These are phyloP conservation scores for Ambastaia sidthimunki DNA, from an alignment of 2,797 vertebrate species.

Conservation along the genomic window DNA sequence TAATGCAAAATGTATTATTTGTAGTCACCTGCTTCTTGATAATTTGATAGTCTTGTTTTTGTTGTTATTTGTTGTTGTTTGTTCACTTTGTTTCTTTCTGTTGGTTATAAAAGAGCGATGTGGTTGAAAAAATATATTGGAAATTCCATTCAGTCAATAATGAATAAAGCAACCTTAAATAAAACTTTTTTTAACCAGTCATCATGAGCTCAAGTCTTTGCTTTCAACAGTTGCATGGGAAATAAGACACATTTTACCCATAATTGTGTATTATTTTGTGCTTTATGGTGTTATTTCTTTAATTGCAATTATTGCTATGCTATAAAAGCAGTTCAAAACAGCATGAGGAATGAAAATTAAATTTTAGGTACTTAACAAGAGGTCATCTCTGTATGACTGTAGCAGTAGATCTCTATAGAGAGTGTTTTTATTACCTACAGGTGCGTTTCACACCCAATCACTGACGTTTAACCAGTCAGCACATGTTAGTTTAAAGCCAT, in stretches of 20 bases:
- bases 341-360: background rate
- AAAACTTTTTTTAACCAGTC: slow-evolving; percentile 77
- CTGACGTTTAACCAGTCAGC: slow-evolving; percentile 9
- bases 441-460: slow-evolving; percentile 56
- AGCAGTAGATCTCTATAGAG: slow-evolving; percentile 6
- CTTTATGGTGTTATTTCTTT: background rate
- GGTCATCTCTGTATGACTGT: background rate
- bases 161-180: slow-evolving; percentile 58
- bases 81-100: slow-evolving; percentile 54
- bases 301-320: background rate
- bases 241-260: too few relatives aligned
- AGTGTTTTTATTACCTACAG: slow-evolving; percentile 66
- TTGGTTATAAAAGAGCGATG: slow-evolving; percentile 61
- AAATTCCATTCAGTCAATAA: slow-evolving; percentile 56
- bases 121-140: slow-evolving; percentile 51
- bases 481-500: slow-evolving; percentile 10
- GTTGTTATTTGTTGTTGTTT: slow-evolving; percentile 15
- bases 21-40: slow-evolving; percentile 60
- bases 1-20: slow-evolving; percentile 45
- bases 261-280: too few relatives aligned
- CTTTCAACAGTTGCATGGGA: background rate
- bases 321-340: too few relatives aligned
- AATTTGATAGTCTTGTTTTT: slow-evolving; percentile 42
- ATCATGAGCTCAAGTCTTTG: slow-evolving; percentile 4
- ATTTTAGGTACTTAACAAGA: background rate